Evolutionary conservation across 2,797 vertebrate genomes (phyloP).

Genomic region (Acipenser ruthenus): DNA sequence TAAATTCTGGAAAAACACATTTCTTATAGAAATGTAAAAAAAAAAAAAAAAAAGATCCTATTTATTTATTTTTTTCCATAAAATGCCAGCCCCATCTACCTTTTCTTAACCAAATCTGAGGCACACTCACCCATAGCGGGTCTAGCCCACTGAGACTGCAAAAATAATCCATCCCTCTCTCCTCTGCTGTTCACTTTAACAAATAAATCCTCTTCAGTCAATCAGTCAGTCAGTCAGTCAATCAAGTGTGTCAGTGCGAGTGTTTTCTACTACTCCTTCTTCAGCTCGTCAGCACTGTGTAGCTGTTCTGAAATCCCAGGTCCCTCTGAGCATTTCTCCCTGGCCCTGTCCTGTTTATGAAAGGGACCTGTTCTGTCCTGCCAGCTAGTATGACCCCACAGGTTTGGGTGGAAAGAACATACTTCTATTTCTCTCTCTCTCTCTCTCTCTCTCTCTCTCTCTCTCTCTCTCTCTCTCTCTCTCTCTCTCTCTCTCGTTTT

Average conservation of each 20-base stretch:
- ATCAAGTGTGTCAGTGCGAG: background rate
- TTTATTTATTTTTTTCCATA: too few relatives aligned
- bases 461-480: constrained; percentile 6
- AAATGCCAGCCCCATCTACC: too few relatives aligned
- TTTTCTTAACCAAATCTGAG: too few relatives aligned
- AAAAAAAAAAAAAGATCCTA: too few relatives aligned
- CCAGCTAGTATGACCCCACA: constrained; percentile 41
- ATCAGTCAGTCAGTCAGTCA: background rate
- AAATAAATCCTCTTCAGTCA: constrained; percentile 18
- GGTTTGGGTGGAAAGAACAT: constrained; percentile 68
- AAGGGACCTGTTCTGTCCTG: constrained; percentile 31
- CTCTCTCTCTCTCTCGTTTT: background rate
- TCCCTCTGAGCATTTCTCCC: constrained; percentile 25
- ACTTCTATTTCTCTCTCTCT: constrained; percentile 12
- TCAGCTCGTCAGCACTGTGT: background rate
- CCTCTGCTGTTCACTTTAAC: background rate
- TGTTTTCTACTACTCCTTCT: background rate
- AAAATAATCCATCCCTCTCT: constrained; percentile 41
- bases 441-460: background rate
- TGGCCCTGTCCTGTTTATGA: constrained; percentile 59
- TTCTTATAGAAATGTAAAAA: too few relatives aligned
- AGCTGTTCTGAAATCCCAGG: background rate
- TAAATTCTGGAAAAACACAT: background rate
- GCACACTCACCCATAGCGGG: constrained; percentile 43
- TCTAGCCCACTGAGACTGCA: constrained; percentile 49